These are phyloP conservation scores for Xylota sylvarum DNA, from an alignment of 2,888 invertebrate species.

Conservation along the genomic window DNA sequence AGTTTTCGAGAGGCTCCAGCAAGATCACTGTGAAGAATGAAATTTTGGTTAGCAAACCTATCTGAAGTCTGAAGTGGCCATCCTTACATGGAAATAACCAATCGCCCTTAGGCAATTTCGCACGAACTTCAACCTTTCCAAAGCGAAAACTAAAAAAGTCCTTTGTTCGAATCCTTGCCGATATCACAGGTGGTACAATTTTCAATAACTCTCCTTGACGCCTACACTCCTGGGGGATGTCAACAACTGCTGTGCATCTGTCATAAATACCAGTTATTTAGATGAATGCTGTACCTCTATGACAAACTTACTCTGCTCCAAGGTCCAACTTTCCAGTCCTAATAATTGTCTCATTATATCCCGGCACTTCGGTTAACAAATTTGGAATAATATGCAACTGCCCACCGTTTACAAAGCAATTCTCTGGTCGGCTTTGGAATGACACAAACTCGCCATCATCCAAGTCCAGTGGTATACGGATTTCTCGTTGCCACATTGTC, in stretches of 20 bases:
- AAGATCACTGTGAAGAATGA: slow-evolving; percentile 86
- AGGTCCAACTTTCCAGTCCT: slow-evolving; percentile 83
- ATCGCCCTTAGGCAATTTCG: slow-evolving; percentile 91
- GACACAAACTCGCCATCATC: slow-evolving; percentile 86
- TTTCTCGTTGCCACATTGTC: slow-evolving; percentile 87
- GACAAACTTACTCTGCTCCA: slow-evolving; percentile 80
- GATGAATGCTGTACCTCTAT: neutral
- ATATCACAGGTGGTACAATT: slow-evolving; percentile 89
- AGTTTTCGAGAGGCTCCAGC: slow-evolving; percentile 88
- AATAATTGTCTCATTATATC: slow-evolving; percentile 79
- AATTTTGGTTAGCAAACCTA: neutral
- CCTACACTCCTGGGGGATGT: slow-evolving; percentile 83
- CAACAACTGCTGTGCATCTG: slow-evolving; percentile 86
- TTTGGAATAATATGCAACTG: slow-evolving; percentile 84
- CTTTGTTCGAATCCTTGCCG: slow-evolving; percentile 88
- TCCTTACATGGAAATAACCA: slow-evolving; percentile 91
- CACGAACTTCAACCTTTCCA: slow-evolving; percentile 89
- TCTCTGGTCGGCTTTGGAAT: slow-evolving; percentile 83
- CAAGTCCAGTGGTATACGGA: slow-evolving; percentile 86
- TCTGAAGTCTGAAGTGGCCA: neutral
- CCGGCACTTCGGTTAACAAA: slow-evolving; percentile 79
- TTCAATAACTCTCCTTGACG: slow-evolving; percentile 79
- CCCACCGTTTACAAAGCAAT: slow-evolving; percentile 81
- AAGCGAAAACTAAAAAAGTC: slow-evolving; percentile 89
- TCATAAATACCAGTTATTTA: neutral